phyloP scores from a whole-genome alignment of 2,113 vertebrate genomes.

The Oncorhynchus tshawytscha region DNA sequence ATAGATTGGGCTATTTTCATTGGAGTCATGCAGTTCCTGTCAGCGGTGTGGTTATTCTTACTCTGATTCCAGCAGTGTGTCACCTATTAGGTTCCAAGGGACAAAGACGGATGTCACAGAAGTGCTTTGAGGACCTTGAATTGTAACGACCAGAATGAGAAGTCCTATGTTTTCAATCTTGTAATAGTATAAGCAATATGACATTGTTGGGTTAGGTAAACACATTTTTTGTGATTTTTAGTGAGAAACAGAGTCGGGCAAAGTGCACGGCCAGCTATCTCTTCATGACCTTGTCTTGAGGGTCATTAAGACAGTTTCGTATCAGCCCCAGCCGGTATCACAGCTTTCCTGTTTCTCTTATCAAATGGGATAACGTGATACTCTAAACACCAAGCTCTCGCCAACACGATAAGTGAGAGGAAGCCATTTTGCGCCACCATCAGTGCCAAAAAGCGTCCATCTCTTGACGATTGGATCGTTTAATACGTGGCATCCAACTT shows the following conservation, averaged over 20 bases:
- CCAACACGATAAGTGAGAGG: background rate
- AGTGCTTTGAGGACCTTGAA: background rate
- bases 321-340: background rate
- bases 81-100: slow-evolving; percentile 19
- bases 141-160: background rate
- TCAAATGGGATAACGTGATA: background rate
- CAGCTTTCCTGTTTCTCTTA: background rate
- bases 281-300: background rate
- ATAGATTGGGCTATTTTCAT: slow-evolving; percentile 44
- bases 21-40: slow-evolving; percentile 48
- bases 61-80: slow-evolving; percentile 7
- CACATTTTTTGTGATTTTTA: background rate
- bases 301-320: background rate
- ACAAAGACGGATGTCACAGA: background rate
- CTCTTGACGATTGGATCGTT: too few species aligned
- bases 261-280: background rate
- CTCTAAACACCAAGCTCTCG: background rate
- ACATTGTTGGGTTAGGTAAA: background rate
- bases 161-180: background rate
- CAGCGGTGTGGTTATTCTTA: slow-evolving; percentile 29
- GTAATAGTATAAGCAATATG: background rate
- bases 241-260: background rate
- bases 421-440: too few species aligned
- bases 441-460: too few species aligned
- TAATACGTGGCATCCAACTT: too few species aligned